These are phyloP conservation scores for Equus quagga DNA, from an alignment of 2,113 vertebrate species.

Conservation along the genomic window DNA sequence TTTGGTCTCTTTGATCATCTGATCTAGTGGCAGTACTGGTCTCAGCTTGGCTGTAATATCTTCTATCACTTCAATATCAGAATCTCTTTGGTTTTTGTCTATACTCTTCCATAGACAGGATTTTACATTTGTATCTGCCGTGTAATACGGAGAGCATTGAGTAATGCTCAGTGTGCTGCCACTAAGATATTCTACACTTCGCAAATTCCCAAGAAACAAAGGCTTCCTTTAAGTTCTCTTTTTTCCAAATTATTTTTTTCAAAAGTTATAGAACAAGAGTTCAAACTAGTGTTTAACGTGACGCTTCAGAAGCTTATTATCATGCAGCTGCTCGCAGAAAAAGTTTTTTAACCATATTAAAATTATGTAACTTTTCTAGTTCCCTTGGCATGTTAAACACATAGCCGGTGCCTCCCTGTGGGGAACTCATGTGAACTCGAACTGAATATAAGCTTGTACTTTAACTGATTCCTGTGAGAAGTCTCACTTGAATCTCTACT, in stretches of 20 bases:
- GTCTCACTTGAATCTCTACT: background rate
- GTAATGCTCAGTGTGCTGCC: background rate
- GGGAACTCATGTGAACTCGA: background rate
- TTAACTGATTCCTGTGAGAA: background rate
- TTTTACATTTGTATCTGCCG: background rate
- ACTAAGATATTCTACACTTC: background rate
- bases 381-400: background rate
- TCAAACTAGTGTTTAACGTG: background rate
- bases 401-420: background rate
- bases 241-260: background rate
- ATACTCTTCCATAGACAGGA: background rate
- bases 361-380: background rate
- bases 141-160: background rate
- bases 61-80: background rate
- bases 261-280: background rate
- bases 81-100: background rate
- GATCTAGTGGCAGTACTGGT: background rate
- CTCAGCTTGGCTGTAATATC: background rate
- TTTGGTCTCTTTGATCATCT: background rate
- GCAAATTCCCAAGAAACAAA: background rate
- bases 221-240: background rate
- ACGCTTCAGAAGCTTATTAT: background rate
- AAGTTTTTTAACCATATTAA: background rate
- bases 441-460: background rate
- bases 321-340: background rate